Conservation (phyloP, 2,797 vertebrate genomes). For the Rhinichthys osculus region DNA sequence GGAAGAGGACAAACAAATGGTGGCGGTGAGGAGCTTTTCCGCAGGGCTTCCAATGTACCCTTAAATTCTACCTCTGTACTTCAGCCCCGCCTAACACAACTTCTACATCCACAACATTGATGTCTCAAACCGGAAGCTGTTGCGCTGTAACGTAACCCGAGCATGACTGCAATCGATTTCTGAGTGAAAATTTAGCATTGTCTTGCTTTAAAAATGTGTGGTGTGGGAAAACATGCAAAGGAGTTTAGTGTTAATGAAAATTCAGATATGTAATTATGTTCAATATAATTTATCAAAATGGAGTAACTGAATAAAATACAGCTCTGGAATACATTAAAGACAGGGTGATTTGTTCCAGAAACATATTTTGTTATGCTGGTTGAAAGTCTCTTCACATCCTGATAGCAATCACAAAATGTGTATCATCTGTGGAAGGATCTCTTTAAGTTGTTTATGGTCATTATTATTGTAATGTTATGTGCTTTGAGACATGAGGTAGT, state of each 20-base stretch:
- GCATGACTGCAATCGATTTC: not conserved
- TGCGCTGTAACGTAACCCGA: not conserved
- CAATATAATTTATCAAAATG: not conserved
- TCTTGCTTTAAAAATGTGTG: not conserved
- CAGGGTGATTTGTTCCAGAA: no score
- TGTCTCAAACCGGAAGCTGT: conserved; percentile 13
- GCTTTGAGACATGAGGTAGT: no score
- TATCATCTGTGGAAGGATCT: no score
- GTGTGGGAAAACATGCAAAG: not conserved
- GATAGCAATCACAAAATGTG: no score
- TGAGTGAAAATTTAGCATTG: not conserved
- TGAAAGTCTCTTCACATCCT: no score
- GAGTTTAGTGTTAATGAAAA: not conserved
- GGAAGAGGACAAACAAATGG: conserved; percentile 83
- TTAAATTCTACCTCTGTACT: conserved; percentile 62
- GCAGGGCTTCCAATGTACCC: conserved; percentile 65
- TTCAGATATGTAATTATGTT: not conserved
- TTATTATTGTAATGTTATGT: no score
- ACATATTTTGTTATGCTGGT: no score
- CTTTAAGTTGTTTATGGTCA: no score
- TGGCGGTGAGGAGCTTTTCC: conserved; percentile 75
- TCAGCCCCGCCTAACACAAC: conserved; percentile 61
- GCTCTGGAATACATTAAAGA: no score
- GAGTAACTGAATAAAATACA: no score
- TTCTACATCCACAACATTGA: conserved; percentile 43